These are phyloP conservation scores for Oxytorus armatus DNA, from an alignment of 2,888 invertebrate species.

Conservation along the genomic window DNA sequence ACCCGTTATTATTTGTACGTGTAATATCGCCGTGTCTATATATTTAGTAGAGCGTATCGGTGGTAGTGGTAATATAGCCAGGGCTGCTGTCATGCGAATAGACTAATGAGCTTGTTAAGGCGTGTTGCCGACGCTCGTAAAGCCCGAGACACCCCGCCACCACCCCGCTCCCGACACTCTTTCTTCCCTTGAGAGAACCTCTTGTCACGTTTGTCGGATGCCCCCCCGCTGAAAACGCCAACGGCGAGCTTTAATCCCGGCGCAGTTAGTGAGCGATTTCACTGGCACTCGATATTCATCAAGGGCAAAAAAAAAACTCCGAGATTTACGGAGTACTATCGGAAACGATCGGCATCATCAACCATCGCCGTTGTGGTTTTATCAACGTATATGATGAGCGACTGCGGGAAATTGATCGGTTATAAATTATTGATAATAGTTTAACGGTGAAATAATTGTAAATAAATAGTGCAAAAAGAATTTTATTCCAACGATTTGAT, in stretches of 20 bases:
- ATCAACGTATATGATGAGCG: constrained; percentile 12
- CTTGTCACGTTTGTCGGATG: constrained; percentile 42
- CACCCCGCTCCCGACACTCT: neutral
- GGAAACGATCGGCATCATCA: neutral
- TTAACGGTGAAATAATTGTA: neutral
- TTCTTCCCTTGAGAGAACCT: constrained; percentile 31
- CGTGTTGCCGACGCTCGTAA: constrained; percentile 72
- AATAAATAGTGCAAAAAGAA: no score
- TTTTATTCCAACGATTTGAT: no score
- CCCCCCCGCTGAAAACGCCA: constrained; percentile 29
- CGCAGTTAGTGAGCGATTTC: constrained; percentile 41
- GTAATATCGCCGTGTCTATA: constrained; percentile 60
- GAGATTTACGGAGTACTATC: constrained; percentile 14
- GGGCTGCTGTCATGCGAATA: constrained; percentile 76
- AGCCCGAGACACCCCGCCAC: constrained; percentile 65
- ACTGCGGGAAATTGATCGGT: neutral
- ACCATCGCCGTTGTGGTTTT: neutral
- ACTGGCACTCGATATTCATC: constrained; percentile 32
- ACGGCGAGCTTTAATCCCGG: constrained; percentile 48
- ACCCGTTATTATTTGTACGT: constrained; percentile 70
- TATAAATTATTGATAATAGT: neutral
- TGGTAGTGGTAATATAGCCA: constrained; percentile 46
- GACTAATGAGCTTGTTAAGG: constrained; percentile 81
- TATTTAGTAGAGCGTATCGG: constrained; percentile 12
- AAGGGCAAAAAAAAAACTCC: constrained; percentile 8